phyloP scores from a whole-genome alignment of 2,797 vertebrate species.

The Xiphophorus birchmanni region DNA sequence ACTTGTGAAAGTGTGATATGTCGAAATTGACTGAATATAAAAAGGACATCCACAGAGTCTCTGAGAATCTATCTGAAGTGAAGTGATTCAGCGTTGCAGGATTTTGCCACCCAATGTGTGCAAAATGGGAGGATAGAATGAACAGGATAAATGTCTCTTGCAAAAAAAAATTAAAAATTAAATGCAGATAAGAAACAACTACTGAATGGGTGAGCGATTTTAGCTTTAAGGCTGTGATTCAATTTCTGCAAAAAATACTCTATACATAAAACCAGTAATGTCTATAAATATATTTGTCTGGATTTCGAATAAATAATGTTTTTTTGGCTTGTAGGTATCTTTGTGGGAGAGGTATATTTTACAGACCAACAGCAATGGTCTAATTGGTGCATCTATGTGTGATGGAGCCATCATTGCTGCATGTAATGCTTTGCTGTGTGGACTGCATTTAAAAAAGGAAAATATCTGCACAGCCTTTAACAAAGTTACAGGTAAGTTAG shows the following conservation, averaged over 20 bases:
- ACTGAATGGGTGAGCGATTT: not conserved
- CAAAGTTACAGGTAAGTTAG: not conserved
- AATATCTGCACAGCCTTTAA: not conserved
- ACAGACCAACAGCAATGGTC: not conserved
- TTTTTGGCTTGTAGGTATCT: not conserved
- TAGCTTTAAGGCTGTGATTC: not conserved
- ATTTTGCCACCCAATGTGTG: not conserved
- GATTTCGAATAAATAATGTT: not conserved
- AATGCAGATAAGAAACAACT: not conserved
- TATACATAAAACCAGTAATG: not conserved
- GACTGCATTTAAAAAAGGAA: not conserved
- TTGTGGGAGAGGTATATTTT: no score
- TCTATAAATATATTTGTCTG: not conserved
- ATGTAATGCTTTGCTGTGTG: not conserved
- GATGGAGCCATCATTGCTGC: not conserved
- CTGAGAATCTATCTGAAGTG: not conserved
- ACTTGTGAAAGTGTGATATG: not conserved
- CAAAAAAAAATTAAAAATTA: not conserved
- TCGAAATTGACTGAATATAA: not conserved
- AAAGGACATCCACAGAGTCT: not conserved
- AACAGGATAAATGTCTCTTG: not conserved
- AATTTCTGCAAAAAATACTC: not conserved
- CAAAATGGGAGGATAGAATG: not conserved
- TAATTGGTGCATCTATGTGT: not conserved
- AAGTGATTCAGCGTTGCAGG: not conserved